Percentiles rank a stretch among this genome's conserved stretches.
These are phyloP conservation scores for Marmota flaviventris DNA, from an alignment of 2,113 vertebrate genomes.

Conservation along the genomic window DNA sequence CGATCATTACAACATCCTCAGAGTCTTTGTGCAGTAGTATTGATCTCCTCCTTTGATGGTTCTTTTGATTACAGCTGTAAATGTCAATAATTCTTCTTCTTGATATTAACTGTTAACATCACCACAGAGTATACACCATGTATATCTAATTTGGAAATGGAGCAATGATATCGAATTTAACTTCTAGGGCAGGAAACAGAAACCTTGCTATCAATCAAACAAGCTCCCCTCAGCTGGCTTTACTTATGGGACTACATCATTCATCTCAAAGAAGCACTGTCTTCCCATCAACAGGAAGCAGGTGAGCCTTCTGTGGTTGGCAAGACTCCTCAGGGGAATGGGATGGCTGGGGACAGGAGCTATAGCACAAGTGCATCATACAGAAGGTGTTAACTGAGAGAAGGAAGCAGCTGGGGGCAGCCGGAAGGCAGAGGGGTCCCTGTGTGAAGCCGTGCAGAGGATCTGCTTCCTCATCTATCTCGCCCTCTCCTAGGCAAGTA, in stretches of 20 bases:
- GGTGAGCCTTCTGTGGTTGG: not conserved
- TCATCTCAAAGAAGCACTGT: not conserved
- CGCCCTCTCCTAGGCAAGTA: conserved; percentile 43
- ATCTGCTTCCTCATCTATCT: not conserved
- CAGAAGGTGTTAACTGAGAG: not conserved
- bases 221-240: conserved; percentile 10
- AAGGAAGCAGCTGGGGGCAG: not conserved
- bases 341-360: not conserved
- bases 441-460: not conserved
- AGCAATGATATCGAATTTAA: conserved; percentile 9
- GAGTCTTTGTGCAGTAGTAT: not conserved
- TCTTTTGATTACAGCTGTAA: conserved; percentile 72
- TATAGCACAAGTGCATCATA: not conserved
- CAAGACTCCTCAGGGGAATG: not conserved
- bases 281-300: not conserved
- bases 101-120: conserved; percentile 48
- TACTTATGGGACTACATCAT: not conserved
- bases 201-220: conserved; percentile 28
- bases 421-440: not conserved
- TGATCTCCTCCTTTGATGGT: conserved; percentile 45
- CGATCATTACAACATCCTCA: conserved; percentile 23
- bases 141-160: conserved; percentile 60
- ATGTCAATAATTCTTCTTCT: conserved; percentile 68
- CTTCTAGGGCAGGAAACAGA: conserved; percentile 4
- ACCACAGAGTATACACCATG: not conserved